Evolutionary conservation across 2,113 vertebrate species (phyloP).

Genomic region (Pelusios castaneus): DNA sequence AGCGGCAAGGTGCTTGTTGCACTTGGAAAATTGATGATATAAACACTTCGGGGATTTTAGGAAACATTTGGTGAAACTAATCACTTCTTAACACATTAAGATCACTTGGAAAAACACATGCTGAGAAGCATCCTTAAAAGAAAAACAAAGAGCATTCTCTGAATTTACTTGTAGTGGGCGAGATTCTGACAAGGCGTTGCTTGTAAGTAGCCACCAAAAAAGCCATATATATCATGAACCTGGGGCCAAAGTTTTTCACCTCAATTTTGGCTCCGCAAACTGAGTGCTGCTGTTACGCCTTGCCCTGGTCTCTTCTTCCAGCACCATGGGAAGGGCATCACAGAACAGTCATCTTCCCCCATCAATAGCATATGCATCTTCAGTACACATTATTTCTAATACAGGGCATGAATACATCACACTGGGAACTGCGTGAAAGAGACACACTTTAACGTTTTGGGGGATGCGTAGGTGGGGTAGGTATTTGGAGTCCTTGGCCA

Average conservation of each 20-base stretch:
- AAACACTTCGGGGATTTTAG: not conserved
- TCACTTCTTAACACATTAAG: not conserved
- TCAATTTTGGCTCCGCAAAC: not conserved
- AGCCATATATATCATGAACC: not conserved
- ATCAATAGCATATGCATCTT: not conserved
- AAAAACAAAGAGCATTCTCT: rapidly evolving
- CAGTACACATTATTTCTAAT: not conserved
- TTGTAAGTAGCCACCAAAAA: not conserved
- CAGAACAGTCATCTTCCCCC: not conserved
- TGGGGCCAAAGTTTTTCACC: not conserved
- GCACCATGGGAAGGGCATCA: not conserved
- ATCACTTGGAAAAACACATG: not conserved
- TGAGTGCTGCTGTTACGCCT: not conserved
- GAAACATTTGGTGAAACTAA: not conserved
- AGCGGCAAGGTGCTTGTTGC: not conserved
- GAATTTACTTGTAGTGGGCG: not conserved
- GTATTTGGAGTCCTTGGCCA: not conserved
- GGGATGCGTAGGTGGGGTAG: not conserved
- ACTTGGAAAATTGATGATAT: not conserved
- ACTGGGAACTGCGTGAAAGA: not conserved
- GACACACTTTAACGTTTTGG: not conserved
- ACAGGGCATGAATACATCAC: not conserved
- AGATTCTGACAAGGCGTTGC: not conserved
- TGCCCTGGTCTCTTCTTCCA: not conserved
- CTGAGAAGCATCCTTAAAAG: not conserved